A percentile compares a stretch with the other conserved stretches of the same genome.
These are phyloP conservation scores for Tetramorium parvispinum DNA, from an alignment of 1,140 invertebrate species.

Conservation along the genomic window DNA sequence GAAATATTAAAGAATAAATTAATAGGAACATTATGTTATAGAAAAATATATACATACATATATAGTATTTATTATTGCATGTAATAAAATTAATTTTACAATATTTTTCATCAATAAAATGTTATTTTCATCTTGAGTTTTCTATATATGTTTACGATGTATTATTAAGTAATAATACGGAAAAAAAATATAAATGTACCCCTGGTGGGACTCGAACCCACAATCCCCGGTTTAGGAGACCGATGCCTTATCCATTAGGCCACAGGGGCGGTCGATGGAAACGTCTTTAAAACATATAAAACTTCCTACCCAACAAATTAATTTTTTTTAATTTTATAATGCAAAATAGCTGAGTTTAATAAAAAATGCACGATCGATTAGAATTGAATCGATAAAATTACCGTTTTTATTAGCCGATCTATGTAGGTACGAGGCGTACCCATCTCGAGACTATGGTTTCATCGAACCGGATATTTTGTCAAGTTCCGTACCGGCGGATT, in stretches of 20 bases:
- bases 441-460: conserved; percentile 63
- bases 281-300: background rate
- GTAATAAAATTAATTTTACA: background rate
- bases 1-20: background rate
- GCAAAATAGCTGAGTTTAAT: background rate
- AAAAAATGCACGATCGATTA: background rate
- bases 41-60: background rate
- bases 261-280: conserved; percentile 76
- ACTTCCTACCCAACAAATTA: background rate
- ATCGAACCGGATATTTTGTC: conserved; percentile 58
- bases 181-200: conserved; percentile 77
- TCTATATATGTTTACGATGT: background rate
- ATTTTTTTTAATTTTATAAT: background rate
- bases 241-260: conserved; percentile 84
- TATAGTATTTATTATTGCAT: background rate
- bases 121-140: background rate
- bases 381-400: background rate
- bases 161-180: background rate
- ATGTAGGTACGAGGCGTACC: conserved; percentile 70
- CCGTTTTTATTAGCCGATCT: conserved; percentile 61
- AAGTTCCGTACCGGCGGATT: conserved; percentile 54
- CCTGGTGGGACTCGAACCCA: conserved; percentile 84
- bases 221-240: conserved; percentile 85
- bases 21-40: background rate
- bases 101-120: background rate